Evolutionary conservation across 2,797 vertebrate species (phyloP).

Genomic region (Carcharodon carcharias): DNA sequence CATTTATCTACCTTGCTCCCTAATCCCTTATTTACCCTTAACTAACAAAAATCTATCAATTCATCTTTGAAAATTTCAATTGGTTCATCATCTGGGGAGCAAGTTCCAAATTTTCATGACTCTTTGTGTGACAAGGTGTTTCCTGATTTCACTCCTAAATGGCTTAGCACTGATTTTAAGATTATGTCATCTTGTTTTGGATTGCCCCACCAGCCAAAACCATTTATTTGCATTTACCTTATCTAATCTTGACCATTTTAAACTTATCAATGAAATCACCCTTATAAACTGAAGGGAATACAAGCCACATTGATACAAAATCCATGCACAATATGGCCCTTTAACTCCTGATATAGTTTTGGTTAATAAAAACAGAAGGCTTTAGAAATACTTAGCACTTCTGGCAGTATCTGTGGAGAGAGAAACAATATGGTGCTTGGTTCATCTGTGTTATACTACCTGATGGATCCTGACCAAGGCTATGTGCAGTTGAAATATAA

Average conservation of each 20-base stretch:
- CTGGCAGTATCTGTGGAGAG: too few relatives aligned
- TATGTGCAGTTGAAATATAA: not conserved
- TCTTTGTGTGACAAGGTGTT: not conserved
- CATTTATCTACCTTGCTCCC: not conserved
- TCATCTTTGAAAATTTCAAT: not conserved
- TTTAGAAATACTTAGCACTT: too few relatives aligned
- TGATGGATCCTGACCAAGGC: not conserved
- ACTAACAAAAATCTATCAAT: not conserved
- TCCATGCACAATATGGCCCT: not conserved
- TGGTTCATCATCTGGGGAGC: not conserved
- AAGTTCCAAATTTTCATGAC: not conserved
- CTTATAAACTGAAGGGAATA: too few relatives aligned
- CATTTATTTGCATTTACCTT: not conserved
- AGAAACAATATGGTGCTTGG: too few relatives aligned
- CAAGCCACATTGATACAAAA: not conserved
- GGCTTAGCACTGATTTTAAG: not conserved
- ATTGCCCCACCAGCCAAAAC: not conserved
- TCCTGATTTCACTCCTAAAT: not conserved
- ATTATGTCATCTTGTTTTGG: not conserved
- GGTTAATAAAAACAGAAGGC: not conserved
- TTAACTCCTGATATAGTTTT: not conserved
- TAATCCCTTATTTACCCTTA: not conserved
- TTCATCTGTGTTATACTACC: not conserved
- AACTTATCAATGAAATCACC: not conserved
- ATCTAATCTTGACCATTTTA: not conserved